phyloP scores from a whole-genome alignment of 1,140 invertebrate genomes.

The Lepidotrigona ventralis region DNA sequence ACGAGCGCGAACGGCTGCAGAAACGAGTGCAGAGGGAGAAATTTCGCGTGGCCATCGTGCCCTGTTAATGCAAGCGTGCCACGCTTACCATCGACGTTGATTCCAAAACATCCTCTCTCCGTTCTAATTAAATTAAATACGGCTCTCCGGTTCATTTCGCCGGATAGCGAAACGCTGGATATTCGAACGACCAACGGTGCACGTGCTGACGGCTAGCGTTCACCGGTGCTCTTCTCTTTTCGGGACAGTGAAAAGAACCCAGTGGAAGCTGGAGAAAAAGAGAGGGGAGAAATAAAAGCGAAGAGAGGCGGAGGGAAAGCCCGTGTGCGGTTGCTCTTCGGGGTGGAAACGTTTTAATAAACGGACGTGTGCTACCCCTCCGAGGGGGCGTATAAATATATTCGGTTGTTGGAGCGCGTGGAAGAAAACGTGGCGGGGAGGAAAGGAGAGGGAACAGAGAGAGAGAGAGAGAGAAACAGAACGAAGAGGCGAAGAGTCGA shows the following conservation, averaged over 20 bases:
- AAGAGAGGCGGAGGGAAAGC: too few relatives aligned
- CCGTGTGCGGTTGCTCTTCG: constrained; percentile 26
- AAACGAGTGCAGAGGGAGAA: constrained; percentile 42
- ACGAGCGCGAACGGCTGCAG: constrained; percentile 9
- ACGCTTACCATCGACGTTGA: constrained; percentile 24
- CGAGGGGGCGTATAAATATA: constrained; percentile 73
- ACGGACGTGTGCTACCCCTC: constrained; percentile 68
- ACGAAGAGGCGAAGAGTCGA: constrained; percentile 35
- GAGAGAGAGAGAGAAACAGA: constrained; percentile 31
- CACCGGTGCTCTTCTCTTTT: not conserved
- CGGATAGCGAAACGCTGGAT: constrained; percentile 7
- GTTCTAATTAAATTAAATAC: constrained; percentile 55
- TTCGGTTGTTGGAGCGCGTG: constrained; percentile 60
- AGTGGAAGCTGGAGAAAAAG: not conserved
- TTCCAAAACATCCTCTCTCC: constrained; percentile 41
- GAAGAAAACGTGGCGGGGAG: not conserved
- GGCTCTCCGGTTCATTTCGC: constrained; percentile 48
- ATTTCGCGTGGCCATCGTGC: not conserved
- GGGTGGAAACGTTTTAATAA: constrained; percentile 77
- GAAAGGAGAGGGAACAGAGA: constrained; percentile 36
- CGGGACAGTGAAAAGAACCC: constrained; percentile 51
- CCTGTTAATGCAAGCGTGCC: not conserved
- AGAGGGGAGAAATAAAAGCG: not conserved
- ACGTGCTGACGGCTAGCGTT: constrained; percentile 46
- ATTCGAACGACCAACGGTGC: constrained; percentile 39